A percentile compares a stretch with the other conserved stretches of the same genome.
These are phyloP conservation scores for Cirrhinus molitorella DNA, from an alignment of 2,797 vertebrate species.

Conservation along the genomic window DNA sequence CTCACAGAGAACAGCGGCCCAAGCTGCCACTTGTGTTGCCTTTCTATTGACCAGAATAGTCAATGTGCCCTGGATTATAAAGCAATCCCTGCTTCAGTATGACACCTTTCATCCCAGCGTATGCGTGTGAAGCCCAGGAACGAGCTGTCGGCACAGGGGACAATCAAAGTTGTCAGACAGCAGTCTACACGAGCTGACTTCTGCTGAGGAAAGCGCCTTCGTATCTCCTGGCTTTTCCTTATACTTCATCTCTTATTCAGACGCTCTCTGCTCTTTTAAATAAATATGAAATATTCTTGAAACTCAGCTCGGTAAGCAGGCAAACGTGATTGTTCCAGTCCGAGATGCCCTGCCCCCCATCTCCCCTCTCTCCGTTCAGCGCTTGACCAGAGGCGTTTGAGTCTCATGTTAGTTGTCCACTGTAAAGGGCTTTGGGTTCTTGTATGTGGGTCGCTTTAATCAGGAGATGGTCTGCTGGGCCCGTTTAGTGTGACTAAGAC, in stretches of 20 bases:
- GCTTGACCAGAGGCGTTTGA: conserved; percentile 65
- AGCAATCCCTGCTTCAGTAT: conserved; percentile 83
- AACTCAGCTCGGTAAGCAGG: conserved; percentile 83
- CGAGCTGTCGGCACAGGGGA: conserved; percentile 79
- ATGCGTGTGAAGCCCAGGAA: conserved; percentile 77
- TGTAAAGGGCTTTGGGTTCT: conserved; percentile 84
- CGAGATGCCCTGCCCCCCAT: conserved; percentile 68
- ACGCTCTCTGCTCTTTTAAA: conserved; percentile 63
- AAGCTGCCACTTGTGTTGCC: conserved; percentile 84
- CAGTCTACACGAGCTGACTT: conserved; percentile 76
- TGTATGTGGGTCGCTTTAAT: conserved; percentile 78
- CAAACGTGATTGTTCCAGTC: conserved; percentile 84
- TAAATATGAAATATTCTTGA: conserved; percentile 78
- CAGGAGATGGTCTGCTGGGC: conserved; percentile 72
- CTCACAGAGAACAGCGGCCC: conserved; percentile 74
- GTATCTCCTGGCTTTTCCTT: conserved; percentile 67
- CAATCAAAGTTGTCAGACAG: conserved; percentile 79
- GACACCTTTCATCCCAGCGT: conserved; percentile 82
- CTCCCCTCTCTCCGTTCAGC: background rate
- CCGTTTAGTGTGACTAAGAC: conserved; percentile 45
- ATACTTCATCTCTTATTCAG: conserved; percentile 45
- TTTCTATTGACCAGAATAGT: conserved; percentile 84
- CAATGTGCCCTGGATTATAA: conserved; percentile 85
- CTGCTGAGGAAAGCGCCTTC: conserved; percentile 72
- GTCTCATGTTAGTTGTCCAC: conserved; percentile 80